phyloP scores from a whole-genome alignment of 2,113 vertebrate genomes.

The Sturnus vulgaris region DNA sequence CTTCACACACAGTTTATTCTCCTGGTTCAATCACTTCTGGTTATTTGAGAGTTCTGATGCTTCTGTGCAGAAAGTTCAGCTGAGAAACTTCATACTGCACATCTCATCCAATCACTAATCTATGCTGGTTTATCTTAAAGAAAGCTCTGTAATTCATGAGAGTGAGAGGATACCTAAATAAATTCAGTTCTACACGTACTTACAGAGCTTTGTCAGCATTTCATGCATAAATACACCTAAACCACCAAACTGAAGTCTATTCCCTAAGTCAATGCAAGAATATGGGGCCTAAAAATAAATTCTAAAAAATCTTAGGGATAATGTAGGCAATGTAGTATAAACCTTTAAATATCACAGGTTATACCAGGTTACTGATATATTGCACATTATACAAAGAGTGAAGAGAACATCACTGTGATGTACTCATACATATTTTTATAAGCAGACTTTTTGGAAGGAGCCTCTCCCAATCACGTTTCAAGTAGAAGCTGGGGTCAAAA shows the following conservation, averaged over 20 bases:
- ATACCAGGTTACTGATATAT: neutral
- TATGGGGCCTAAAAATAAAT: neutral
- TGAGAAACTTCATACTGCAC: rapidly evolving
- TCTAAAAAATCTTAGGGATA: neutral
- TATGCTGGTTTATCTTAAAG: neutral
- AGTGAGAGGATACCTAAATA: neutral
- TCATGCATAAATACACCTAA: neutral
- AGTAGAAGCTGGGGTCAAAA: constrained; percentile 49
- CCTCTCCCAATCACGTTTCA: constrained; percentile 45
- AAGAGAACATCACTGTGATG: neutral
- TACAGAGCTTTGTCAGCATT: neutral
- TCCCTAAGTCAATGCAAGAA: neutral
- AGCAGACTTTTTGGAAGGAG: neutral
- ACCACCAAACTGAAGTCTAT: neutral
- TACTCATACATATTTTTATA: neutral
- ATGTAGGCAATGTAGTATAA: neutral
- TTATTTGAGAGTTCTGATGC: neutral
- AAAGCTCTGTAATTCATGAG: rapidly evolving
- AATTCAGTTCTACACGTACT: neutral
- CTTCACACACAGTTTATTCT: neutral
- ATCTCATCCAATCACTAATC: neutral
- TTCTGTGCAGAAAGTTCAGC: neutral
- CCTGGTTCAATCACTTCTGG: neutral
- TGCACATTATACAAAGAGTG: neutral
- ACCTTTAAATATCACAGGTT: neutral